Evolutionary conservation across 2,888 invertebrate genomes (phyloP), one percentile per base, ranked within the genome.

Genomic region (Leptinotarsa peninsularis): DNA sequence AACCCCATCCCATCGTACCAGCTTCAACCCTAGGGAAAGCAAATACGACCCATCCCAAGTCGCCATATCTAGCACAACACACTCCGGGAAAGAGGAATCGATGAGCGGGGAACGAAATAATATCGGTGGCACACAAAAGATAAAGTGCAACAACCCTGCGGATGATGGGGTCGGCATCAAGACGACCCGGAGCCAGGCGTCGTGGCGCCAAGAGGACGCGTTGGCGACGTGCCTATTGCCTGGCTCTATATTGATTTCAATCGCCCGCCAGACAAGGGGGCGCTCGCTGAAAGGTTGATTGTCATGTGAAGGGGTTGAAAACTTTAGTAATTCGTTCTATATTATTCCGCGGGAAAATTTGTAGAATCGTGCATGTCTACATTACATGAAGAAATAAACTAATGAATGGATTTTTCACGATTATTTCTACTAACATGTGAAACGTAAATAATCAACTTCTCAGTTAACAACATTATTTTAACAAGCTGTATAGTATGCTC

Each of bases 141-240:
- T 23, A 58, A 33, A 43, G 63, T 63, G 43, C 63, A 63, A 33
- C 63, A 63, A 63, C 63, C 63, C 63, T 63, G 63, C 43, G 50
- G 52, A 66, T 43, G 43, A 14, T 68, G 68, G 68, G 52, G 50
- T 49, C 68, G 50, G 54, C 27, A 54, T 50, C 18, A 33, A 50
- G 69, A 56, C 75, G 79, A 78, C 72, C 72, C 78, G 81, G 81
- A 79, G 83, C 82, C 83, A 82, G 80, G 80, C 81, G 79, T 80
- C 76, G 80, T 72, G 83, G 82, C 81, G 83, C 82, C 82, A 79
- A 77, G 67, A 74, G 78, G 83, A 66, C 82, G 83, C 80, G 80
- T 81, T 83, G 82, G 81, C 81, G 82, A 80, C 80, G 81, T 81
- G 81, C 82, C 80, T 82, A 79, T 68, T 33, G 68, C 63, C 10